phyloP scores from a whole-genome alignment of 2,797 vertebrate genomes.

The Coilia nasus region DNA sequence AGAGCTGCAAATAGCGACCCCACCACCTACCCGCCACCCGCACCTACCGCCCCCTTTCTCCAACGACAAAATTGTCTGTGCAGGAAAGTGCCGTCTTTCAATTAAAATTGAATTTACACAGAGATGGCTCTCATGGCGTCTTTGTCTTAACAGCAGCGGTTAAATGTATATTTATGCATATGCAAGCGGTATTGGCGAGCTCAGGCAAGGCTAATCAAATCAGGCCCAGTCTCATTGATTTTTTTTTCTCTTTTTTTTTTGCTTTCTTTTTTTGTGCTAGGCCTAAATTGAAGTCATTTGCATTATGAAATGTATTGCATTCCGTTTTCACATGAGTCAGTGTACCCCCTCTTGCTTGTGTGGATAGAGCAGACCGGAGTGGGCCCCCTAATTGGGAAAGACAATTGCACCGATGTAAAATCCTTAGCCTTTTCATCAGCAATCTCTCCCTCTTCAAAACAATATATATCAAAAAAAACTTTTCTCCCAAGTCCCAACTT shows the following conservation, averaged over 20 bases:
- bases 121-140: neutral
- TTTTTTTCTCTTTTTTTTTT: neutral
- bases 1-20: neutral
- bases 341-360: neutral
- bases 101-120: slow-evolving; percentile 44
- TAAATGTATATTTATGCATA: slow-evolving; percentile 34
- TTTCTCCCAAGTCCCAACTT: neutral
- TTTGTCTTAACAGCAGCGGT: neutral
- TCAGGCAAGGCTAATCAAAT: neutral
- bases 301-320: slow-evolving; percentile 25
- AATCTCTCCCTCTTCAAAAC: neutral
- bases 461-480: neutral
- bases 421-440: neutral
- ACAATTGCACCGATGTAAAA: neutral
- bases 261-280: too few species aligned
- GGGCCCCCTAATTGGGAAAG: neutral
- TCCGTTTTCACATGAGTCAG: neutral
- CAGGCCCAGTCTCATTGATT: slow-evolving; percentile 6
- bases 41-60: neutral
- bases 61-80: neutral
- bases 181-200: slow-evolving; percentile 22
- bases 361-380: neutral
- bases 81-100: slow-evolving; percentile 41
- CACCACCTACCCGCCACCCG: too few species aligned
- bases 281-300: slow-evolving; percentile 21